Conservation (phyloP, 2,888 invertebrate genomes). For the Papilio demoleus region DNA sequence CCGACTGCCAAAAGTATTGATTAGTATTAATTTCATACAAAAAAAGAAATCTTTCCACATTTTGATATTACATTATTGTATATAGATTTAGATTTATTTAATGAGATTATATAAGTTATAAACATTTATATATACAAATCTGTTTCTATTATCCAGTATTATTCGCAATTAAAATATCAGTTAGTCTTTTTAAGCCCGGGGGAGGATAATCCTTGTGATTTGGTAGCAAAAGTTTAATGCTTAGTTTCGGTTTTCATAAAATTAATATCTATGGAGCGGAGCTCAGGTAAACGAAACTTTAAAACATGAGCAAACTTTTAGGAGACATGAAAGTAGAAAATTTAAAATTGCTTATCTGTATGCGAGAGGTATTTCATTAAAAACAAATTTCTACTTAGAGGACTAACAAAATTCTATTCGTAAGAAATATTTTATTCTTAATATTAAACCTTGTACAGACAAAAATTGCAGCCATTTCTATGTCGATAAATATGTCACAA, state of each 20-base stretch:
- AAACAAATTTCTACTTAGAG: not conserved
- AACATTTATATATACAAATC: not conserved
- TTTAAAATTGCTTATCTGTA: constrained; percentile 69
- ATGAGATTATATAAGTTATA: not conserved
- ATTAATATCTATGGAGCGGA: constrained; percentile 67
- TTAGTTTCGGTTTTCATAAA: constrained; percentile 65
- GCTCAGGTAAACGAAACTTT: constrained; percentile 70
- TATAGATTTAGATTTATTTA: not conserved
- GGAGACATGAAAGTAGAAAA: constrained; percentile 71
- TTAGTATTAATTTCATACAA: no score
- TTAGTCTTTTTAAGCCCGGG: constrained; percentile 1
- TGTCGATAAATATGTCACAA: not conserved
- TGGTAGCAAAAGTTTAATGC: constrained; percentile 58
- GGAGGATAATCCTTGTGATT: constrained; percentile 51
- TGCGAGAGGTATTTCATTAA: constrained; percentile 41
- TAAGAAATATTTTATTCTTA: not conserved
- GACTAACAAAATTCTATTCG: not conserved
- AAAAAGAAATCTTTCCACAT: no score
- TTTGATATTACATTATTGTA: not conserved
- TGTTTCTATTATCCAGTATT: not conserved
- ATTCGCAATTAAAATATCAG: constrained; percentile 8
- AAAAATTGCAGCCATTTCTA: not conserved
- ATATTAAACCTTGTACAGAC: no score
- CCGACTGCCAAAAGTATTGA: no score
- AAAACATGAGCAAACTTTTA: constrained; percentile 65